A percentile compares a stretch with the other conserved stretches of the same genome.
phyloP scores from a whole-genome alignment of 2,888 invertebrate species.

The Spodoptera exigua region DNA sequence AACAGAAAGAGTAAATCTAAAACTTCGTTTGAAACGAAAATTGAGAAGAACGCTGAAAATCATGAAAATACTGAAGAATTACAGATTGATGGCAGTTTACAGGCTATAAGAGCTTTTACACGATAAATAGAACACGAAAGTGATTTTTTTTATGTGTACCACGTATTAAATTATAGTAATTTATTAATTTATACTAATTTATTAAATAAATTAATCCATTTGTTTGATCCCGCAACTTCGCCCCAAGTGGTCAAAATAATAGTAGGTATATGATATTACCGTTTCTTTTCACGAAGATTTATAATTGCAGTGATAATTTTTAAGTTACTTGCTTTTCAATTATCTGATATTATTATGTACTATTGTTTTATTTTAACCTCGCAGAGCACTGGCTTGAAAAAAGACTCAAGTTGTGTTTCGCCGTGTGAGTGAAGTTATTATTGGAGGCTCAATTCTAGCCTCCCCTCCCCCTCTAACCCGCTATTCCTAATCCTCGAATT shows the following conservation, averaged over 20 bases:
- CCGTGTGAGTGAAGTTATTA: too few species aligned
- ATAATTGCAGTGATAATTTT: background rate
- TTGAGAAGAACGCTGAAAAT: slow-evolving; percentile 21
- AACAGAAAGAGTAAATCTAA: slow-evolving; percentile 50
- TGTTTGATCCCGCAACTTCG: too few species aligned
- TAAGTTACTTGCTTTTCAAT: background rate
- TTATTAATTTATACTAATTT: too few species aligned
- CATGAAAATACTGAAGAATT: slow-evolving; percentile 14
- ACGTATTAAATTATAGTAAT: too few species aligned
- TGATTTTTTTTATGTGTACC: too few species aligned
- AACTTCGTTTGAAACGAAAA: slow-evolving; percentile 19
- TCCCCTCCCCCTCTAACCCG: too few species aligned
- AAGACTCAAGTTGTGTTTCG: too few species aligned
- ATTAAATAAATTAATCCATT: background rate
- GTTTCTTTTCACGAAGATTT: background rate
- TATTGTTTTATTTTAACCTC: background rate
- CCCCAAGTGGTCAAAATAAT: too few species aligned
- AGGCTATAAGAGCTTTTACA: slow-evolving; percentile 12
- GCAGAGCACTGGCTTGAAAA: too few species aligned
- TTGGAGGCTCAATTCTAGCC: too few species aligned
- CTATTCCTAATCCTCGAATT: too few species aligned
- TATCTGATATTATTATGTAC: slow-evolving; percentile 10
- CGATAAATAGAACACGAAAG: background rate
- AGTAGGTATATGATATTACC: background rate
- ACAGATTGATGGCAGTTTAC: slow-evolving; percentile 11